These are phyloP conservation scores for Drosophila micromelanica DNA, from an alignment of 1,140 invertebrate species.

Conservation along the genomic window DNA sequence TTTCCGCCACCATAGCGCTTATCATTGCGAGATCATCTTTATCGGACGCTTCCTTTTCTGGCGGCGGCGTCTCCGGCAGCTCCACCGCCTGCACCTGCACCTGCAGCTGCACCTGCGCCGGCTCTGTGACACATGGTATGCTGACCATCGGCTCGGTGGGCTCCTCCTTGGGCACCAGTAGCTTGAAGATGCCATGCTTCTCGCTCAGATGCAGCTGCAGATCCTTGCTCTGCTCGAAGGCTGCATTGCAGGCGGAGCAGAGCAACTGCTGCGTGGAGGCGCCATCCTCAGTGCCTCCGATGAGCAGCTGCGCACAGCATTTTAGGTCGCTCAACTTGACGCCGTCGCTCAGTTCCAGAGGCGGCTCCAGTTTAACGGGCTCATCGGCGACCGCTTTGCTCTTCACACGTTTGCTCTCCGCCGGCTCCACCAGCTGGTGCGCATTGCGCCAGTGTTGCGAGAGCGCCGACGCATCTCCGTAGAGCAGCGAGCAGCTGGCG, in stretches of 20 bases:
- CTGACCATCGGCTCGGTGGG: constrained; percentile 66
- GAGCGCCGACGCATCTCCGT: constrained; percentile 54
- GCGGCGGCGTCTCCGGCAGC: constrained; percentile 63
- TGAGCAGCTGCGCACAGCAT: constrained; percentile 55
- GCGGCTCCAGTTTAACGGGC: constrained; percentile 31
- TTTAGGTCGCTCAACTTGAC: constrained; percentile 39
- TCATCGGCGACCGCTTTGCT: constrained; percentile 24
- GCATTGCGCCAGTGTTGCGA: constrained; percentile 60
- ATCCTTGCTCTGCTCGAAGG: constrained; percentile 63
- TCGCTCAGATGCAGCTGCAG: constrained; percentile 63
- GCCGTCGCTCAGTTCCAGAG: constrained; percentile 31
- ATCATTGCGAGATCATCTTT: constrained; percentile 65
- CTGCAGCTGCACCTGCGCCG: constrained; percentile 28
- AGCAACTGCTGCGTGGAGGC: constrained; percentile 45
- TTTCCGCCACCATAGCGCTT: constrained; percentile 59
- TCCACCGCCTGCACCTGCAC: constrained; percentile 49
- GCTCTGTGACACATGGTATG: constrained; percentile 40
- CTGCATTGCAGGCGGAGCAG: constrained; percentile 60
- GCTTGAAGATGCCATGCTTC: constrained; percentile 65
- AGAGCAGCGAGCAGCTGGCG: constrained; percentile 57
- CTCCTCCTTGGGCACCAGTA: constrained; percentile 63
- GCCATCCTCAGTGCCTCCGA: constrained; percentile 16
- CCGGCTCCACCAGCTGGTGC: constrained; percentile 36
- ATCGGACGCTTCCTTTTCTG: constrained; percentile 56
- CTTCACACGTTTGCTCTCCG: constrained; percentile 24